Conservation (phyloP, 1,140 invertebrate genomes). For the Brachionus plicatilis region DNA sequence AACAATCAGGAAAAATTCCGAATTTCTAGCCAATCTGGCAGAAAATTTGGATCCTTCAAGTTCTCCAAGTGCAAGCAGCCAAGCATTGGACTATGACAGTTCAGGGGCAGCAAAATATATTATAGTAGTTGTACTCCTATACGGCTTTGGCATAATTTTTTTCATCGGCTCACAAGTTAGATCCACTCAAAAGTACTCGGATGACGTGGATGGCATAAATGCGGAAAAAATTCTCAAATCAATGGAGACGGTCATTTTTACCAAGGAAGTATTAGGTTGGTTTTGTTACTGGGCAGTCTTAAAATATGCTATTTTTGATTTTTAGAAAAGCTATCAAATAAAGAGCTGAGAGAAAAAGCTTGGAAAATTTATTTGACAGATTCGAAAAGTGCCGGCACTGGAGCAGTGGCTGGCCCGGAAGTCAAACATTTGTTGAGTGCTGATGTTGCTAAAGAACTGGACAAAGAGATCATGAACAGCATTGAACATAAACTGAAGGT, state of each 20-base stretch:
- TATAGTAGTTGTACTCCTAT: background rate
- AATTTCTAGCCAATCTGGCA: background rate
- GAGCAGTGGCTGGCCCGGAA: background rate
- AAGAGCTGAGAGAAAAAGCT: conserved; percentile 31
- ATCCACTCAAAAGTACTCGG: conserved; percentile 6
- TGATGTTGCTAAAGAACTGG: background rate
- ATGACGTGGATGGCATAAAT: conserved; percentile 29
- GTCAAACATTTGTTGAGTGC: background rate
- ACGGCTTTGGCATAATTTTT: conserved; percentile 36
- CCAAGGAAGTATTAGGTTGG: conserved; percentile 29
- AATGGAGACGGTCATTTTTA: conserved; percentile 27
- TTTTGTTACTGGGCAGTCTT: background rate
- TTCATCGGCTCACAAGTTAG: conserved; percentile 33
- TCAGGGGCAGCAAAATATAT: conserved; percentile 35
- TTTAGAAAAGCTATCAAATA: conserved; percentile 33
- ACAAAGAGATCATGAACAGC: background rate
- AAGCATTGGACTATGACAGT: background rate
- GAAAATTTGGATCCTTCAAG: background rate
- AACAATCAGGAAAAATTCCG: background rate
- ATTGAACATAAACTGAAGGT: background rate
- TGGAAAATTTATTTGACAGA: conserved; percentile 27
- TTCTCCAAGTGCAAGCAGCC: background rate
- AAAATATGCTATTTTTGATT: background rate
- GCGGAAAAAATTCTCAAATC: conserved; percentile 32
- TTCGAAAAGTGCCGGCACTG: background rate